These are phyloP conservation scores for Lasioglossum villosulum DNA, from an alignment of 2,888 invertebrate species.

Conservation along the genomic window DNA sequence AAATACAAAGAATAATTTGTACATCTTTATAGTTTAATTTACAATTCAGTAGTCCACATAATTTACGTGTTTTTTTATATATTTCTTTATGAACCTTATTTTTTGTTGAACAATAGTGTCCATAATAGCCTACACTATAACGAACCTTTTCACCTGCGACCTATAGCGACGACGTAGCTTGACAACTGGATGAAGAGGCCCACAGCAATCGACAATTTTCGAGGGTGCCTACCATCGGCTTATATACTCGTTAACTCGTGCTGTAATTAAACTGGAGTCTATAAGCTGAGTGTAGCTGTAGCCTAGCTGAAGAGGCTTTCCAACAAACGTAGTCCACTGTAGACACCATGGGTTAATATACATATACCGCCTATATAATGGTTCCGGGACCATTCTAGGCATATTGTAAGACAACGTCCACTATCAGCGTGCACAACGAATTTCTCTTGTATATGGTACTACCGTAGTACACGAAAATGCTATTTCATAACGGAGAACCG, in stretches of 20 bases:
- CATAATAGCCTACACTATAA: neutral
- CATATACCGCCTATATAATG: slow-evolving; percentile 50
- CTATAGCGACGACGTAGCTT: neutral
- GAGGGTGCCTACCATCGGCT: slow-evolving; percentile 43
- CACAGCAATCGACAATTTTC: slow-evolving; percentile 64
- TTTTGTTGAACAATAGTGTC: neutral
- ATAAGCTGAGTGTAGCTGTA: slow-evolving; percentile 65
- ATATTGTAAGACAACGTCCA: slow-evolving; percentile 52
- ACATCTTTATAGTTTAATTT: neutral
- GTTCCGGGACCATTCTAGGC: slow-evolving; percentile 41
- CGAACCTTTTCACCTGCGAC: neutral
- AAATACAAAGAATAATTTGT: too few relatives aligned
- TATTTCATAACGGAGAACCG: neutral
- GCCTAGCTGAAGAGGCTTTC: slow-evolving; percentile 72
- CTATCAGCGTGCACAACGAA: slow-evolving; percentile 34
- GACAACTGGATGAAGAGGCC: slow-evolving; percentile 53
- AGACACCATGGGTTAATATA: slow-evolving; percentile 67
- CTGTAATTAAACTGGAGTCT: slow-evolving; percentile 78
- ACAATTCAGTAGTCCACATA: neutral
- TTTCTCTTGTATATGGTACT: slow-evolving; percentile 20
- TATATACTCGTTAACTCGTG: slow-evolving; percentile 64
- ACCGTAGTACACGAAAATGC: slow-evolving; percentile 24
- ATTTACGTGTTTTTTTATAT: neutral
- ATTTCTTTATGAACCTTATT: neutral
- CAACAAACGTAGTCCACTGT: slow-evolving; percentile 60